Evolutionary conservation across 2,113 vertebrate genomes (phyloP), one percentile per base, ranked within the genome.

Genomic region (Boleophthalmus pectinirostris): DNA sequence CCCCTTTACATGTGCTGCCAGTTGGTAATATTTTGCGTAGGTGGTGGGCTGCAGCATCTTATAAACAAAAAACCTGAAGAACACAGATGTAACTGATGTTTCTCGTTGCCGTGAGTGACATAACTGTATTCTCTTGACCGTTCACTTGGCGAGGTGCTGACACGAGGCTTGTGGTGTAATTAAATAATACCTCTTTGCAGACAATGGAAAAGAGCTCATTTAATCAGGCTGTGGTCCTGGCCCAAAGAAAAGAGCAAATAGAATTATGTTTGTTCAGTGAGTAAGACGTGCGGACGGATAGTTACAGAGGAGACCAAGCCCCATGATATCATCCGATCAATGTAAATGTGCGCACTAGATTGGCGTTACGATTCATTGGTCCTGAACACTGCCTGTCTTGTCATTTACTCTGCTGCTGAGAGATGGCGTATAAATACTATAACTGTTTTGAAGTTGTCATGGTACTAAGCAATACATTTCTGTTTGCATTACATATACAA

Each of bases 241-340:
- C 81, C 84, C 82, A 82, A 89, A 49, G 75, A 90, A 77, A 72
- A 88, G 82, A 85, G 80, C 85, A 90, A 91, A 90, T 81, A 86
- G 80, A 84, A 51, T 60, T 73, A 80, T 93, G 91, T 93, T 93
- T 92, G 85, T 82, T 90, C 83, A 93, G 83, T 92, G 91, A 93
- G 79, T 92, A 91, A 91, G 81, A 89, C 83, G 72, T 86, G 79
- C 83, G 85, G 82, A 90, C 83, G 83, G 75, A 88, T 83, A 74
- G 74, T 69, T 78, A 72, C 69, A 33, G 77, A 73, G 58, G 73
- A 87, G 84, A 86, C 90, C 86, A 80, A 91, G 81, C 88, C 89
- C 87, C 85, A 83, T 93, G 89, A 93, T 89, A 91, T 93, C 90
- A 93, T 89, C 82, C 73, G 82, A 83, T 81, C 69, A 54, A 74